Conservation (phyloP, 2,888 invertebrate species). For the Maniola hyperantus region DNA sequence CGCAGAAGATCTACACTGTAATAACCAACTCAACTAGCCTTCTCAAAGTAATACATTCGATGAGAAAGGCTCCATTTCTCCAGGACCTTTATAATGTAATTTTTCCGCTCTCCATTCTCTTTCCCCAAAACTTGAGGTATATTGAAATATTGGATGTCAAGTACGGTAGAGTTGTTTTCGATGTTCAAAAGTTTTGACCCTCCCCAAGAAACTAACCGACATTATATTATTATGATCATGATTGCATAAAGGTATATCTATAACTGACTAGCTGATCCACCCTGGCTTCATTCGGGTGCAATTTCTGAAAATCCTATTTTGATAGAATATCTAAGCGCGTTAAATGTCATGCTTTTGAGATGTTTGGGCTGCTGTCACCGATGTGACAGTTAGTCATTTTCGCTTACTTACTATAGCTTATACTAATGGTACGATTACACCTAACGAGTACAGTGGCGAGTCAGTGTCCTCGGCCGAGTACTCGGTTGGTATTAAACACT, state of each 20-base stretch:
- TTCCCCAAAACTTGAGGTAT: constrained; percentile 71
- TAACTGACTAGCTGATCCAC: background rate
- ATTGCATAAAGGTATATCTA: background rate
- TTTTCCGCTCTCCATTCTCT: constrained; percentile 75
- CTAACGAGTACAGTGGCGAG: no score
- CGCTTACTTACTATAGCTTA: no score
- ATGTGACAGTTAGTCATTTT: no score
- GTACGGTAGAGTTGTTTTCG: constrained; percentile 72
- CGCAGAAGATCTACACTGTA: constrained; percentile 38
- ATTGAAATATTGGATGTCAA: constrained; percentile 81
- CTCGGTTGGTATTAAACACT: no score
- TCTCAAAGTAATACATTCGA: constrained; percentile 52
- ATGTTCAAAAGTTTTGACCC: constrained; percentile 68
- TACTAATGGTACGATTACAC: no score
- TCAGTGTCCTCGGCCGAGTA: no score
- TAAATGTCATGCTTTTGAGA: no score
- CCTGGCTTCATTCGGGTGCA: no score
- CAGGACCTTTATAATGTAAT: constrained; percentile 76
- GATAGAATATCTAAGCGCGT: no score
- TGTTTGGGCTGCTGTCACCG: no score
- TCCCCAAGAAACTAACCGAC: constrained; percentile 28
- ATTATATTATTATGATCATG: constrained; percentile 4
- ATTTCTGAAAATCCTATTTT: no score
- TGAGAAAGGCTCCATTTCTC: constrained; percentile 65
- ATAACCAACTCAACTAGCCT: constrained; percentile 45